Conservation (phyloP, 2,797 vertebrate genomes). For the Chelon auratus region DNA sequence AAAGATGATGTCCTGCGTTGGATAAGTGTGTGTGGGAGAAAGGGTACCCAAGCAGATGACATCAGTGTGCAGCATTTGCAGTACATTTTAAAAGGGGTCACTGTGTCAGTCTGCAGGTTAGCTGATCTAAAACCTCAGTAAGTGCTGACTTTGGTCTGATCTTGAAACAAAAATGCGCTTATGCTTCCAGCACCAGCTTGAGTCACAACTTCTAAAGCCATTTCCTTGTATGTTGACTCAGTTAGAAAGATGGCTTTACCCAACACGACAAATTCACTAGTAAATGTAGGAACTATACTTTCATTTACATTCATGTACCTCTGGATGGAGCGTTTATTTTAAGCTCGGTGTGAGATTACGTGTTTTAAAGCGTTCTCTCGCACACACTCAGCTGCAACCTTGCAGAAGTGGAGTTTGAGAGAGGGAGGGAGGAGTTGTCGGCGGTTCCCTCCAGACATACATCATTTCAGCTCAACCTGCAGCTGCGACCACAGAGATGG, state of each 20-base stretch:
- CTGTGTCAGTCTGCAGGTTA: not conserved
- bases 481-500: constrained; percentile 68
- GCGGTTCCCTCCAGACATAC: constrained; percentile 63
- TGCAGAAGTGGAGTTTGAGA: constrained; percentile 50
- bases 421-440: constrained; percentile 44
- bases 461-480: constrained; percentile 68
- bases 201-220: not conserved
- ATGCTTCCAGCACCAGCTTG: not conserved
- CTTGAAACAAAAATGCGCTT: no score
- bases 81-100: not conserved
- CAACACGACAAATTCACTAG: not conserved
- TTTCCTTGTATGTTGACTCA: no score
- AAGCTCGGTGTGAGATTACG: not conserved
- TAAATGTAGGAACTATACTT: no score
- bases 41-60: not conserved
- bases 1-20: not conserved
- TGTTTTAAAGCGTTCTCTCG: not conserved
- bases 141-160: not conserved
- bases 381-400: constrained; percentile 68
- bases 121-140: not conserved
- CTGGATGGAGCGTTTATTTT: not conserved
- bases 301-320: no score
- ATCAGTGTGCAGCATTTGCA: not conserved
- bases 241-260: not conserved
- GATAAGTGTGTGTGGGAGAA: not conserved